phyloP scores from a whole-genome alignment of 2,113 vertebrate genomes.

The Solenodon paradoxus region DNA sequence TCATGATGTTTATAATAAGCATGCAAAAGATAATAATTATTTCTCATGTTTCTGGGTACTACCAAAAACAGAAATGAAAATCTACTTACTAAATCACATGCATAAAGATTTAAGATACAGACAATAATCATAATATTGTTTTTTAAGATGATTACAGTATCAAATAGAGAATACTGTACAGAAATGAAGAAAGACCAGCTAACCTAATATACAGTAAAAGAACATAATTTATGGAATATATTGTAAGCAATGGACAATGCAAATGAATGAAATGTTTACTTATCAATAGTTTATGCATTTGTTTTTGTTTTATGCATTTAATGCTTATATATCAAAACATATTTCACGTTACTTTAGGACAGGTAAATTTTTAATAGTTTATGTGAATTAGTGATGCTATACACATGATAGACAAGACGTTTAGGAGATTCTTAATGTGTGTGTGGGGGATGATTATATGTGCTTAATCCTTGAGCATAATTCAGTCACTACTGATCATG shows the following conservation, averaged over 20 bases:
- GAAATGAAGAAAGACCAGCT: background rate
- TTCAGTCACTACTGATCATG: background rate
- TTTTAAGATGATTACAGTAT: background rate
- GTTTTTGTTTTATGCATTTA: background rate
- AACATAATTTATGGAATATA: background rate
- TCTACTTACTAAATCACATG: background rate
- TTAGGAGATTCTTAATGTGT: background rate
- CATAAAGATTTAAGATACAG: background rate
- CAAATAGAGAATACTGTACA: background rate
- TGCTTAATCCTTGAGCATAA: background rate
- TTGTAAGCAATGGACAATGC: background rate
- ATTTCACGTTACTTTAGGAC: background rate
- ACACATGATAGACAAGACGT: background rate
- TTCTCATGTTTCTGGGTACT: background rate
- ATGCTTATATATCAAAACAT: background rate
- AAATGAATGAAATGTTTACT: background rate
- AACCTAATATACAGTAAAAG: background rate
- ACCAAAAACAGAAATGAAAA: background rate
- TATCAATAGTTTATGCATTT: background rate
- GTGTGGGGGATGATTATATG: background rate
- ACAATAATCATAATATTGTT: background rate
- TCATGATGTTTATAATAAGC: background rate
- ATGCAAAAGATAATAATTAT: background rate
- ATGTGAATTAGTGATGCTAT: background rate
- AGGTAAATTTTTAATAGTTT: background rate